These are phyloP conservation scores for Mionectes macconnelli DNA, from an alignment of 2,113 vertebrate species.

Conservation along the genomic window DNA sequence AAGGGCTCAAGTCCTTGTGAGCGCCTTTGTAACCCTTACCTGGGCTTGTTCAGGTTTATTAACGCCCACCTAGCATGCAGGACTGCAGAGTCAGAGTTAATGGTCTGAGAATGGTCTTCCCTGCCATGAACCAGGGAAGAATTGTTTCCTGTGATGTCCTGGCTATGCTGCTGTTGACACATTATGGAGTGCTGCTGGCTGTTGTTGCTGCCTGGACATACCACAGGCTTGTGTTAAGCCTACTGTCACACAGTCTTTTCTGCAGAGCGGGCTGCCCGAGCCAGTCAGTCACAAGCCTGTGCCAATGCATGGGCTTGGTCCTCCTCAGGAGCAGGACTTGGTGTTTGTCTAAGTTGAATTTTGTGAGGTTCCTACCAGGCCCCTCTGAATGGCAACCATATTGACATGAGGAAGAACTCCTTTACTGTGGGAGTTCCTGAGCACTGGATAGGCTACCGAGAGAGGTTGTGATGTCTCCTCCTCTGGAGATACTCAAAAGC, in stretches of 20 bases:
- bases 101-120: neutral
- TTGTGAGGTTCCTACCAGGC: neutral
- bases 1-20: neutral
- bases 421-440: neutral
- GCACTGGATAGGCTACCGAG: neutral
- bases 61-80: neutral
- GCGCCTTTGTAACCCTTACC: neutral
- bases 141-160: fast-evolving
- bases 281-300: neutral
- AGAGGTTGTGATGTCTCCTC: neutral
- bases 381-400: neutral
- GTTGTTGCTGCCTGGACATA: neutral
- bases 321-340: neutral
- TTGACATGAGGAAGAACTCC: neutral
- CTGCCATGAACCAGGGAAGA: neutral
- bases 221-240: neutral
- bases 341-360: neutral
- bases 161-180: neutral
- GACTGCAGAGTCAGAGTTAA: neutral
- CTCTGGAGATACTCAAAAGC: neutral
- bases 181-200: neutral
- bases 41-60: neutral
- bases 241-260: neutral
- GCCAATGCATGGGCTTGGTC: neutral
- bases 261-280: neutral